These are phyloP conservation scores for Synergus laeviventris DNA, from an alignment of 2,888 invertebrate species.

Conservation along the genomic window DNA sequence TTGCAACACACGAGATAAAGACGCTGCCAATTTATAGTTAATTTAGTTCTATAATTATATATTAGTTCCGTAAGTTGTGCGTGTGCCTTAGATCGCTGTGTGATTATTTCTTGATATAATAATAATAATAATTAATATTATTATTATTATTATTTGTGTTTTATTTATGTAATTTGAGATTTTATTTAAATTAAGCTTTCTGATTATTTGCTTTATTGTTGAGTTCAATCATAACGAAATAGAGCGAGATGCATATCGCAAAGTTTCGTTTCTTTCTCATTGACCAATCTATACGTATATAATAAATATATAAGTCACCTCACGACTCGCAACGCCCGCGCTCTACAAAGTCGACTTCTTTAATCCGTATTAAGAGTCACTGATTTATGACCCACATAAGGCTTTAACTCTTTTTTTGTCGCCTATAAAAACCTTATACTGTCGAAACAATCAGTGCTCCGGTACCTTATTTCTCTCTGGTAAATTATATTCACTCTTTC, in stretches of 20 bases:
- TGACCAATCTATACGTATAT: slow-evolving; percentile 38
- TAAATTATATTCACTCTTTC: background rate
- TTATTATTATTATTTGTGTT: slow-evolving; percentile 48
- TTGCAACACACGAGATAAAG: slow-evolving; percentile 35
- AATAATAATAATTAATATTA: slow-evolving; percentile 46
- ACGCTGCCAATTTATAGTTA: slow-evolving; percentile 35
- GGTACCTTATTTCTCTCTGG: background rate
- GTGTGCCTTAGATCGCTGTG: slow-evolving; percentile 54
- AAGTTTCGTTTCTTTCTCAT: slow-evolving; percentile 52
- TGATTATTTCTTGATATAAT: slow-evolving; percentile 54
- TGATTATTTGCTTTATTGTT: slow-evolving; percentile 56
- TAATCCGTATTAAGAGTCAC: slow-evolving; percentile 24
- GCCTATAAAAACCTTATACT: slow-evolving; percentile 11
- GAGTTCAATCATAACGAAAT: slow-evolving; percentile 68
- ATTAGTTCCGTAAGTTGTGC: slow-evolving; percentile 56
- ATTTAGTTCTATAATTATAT: slow-evolving; percentile 43
- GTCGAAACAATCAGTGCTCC: slow-evolving; percentile 27
- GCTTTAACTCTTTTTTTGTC: slow-evolving; percentile 26
- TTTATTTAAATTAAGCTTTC: slow-evolving; percentile 50
- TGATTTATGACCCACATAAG: slow-evolving; percentile 35
- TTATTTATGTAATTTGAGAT: slow-evolving; percentile 49
- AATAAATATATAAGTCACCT: slow-evolving; percentile 25
- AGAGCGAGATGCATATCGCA: slow-evolving; percentile 54
- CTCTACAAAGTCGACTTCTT: slow-evolving; percentile 16
- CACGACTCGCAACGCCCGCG: slow-evolving; percentile 31